Base-by-base conservation (phyloP, 2,888 invertebrate species). In the Thecocarcelia acutangulata region DNA sequence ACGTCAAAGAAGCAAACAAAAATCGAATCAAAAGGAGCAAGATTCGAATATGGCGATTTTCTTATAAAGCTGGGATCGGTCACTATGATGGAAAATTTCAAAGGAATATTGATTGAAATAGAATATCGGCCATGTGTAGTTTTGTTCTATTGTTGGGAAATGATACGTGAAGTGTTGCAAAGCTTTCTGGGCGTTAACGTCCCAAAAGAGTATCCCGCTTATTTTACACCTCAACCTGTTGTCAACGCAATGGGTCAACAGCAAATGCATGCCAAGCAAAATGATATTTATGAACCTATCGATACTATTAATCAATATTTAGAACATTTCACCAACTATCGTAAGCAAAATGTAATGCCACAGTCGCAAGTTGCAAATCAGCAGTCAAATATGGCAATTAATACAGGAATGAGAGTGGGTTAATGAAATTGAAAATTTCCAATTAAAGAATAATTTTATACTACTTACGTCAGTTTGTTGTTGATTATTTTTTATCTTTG, bases 291-390 rank as follows among this genome's bases (percentile, higher is more conserved):
- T 90, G 95, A 96, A 33, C 97, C 98, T 0, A 94, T 97, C 85
- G 97, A 98, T 89, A 97, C 97, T 0, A 95, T 98, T 83, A 96
- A 97, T 85, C 98, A 98, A 89, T 98, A 98, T 89, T 92, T 98
- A 87, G 98, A 98, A 91, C 97, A 98, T 88, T 98, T 98, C 89
- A 96, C 95, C 82, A 94, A 95, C 73, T 97, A 96, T 87, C 93
- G 97, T 75, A 98, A 98, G 89, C 92, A 94, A 0, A 93, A 94
- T 48, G 84, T 88, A 17, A 84, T 87, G 69, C 50, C 85, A 12
- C 86, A 86, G n/a, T 56, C 87, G 17, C 81, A 84, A 19, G 80
- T 78, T 2, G 33, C 81, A 0, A 66, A 15, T 44, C 70, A 66
- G 54, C 77, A 68, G 74, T 6, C 54, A 1, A 77, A 58, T 50